Evolutionary conservation across 2,888 invertebrate genomes (phyloP).

Genomic region (Rugalucina vietnamica): DNA sequence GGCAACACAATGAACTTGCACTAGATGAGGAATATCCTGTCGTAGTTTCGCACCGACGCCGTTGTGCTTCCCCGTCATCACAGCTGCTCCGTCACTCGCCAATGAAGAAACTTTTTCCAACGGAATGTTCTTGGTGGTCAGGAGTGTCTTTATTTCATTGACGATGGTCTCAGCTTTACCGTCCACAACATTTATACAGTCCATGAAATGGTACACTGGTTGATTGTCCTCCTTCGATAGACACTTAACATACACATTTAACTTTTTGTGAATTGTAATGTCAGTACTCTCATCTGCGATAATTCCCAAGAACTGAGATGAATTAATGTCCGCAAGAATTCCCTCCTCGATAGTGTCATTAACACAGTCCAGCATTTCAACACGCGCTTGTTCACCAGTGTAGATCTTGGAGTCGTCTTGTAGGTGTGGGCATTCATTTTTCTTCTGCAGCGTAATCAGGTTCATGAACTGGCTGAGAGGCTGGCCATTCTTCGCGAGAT

Average conservation of each 20-base stretch:
- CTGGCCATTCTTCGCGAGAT: not conserved
- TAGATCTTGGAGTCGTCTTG: conserved; percentile 29
- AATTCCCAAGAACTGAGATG: conserved; percentile 36
- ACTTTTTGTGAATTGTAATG: conserved; percentile 45
- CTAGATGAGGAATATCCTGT: conserved; percentile 12
- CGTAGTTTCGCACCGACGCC: conserved; percentile 35
- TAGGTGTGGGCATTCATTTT: conserved; percentile 33
- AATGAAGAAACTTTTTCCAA: not conserved
- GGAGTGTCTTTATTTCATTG: conserved; percentile 9
- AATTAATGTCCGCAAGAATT: conserved; percentile 18
- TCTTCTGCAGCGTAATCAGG: not conserved
- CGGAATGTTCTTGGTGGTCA: not conserved
- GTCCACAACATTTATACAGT: conserved; percentile 29
- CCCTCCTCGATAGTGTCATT: conserved; percentile 12
- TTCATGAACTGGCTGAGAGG: not conserved
- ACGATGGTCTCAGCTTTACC: conserved; percentile 45
- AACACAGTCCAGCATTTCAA: conserved; percentile 43
- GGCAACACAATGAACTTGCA: conserved; percentile 50
- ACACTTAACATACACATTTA: conserved; percentile 44
- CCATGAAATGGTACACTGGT: conserved; percentile 36
- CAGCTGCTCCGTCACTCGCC: conserved; percentile 49
- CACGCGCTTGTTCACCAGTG: conserved; percentile 18
- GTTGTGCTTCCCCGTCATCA: conserved; percentile 39
- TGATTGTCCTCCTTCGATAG: conserved; percentile 5
- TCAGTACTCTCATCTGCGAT: conserved; percentile 47